phyloP scores from a whole-genome alignment of 2,113 vertebrate genomes.

The Ranitomeya variabilis region DNA sequence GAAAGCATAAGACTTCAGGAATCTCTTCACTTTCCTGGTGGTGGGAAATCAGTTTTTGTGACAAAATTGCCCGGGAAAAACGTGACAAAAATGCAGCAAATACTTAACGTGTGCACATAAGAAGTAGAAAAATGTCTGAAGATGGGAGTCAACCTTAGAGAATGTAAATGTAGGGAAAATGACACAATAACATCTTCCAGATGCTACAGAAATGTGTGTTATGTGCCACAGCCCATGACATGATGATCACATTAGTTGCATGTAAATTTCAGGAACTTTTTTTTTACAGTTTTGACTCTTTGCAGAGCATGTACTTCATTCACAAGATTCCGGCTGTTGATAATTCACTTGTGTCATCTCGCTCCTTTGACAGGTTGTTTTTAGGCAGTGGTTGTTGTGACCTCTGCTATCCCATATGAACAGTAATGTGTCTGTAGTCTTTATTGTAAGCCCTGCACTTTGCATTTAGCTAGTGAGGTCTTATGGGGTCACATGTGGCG shows the following conservation, averaged over 20 bases:
- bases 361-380: neutral
- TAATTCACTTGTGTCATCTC: neutral
- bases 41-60: too few relatives aligned
- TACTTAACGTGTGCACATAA: too few relatives aligned
- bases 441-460: neutral
- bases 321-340: neutral
- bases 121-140: neutral
- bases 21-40: too few relatives aligned
- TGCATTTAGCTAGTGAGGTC: constrained; percentile 13
- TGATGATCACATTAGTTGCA: constrained; percentile 8
- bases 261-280: neutral
- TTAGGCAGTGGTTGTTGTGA: neutral
- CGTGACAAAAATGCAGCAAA: too few relatives aligned
- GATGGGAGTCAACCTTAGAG: neutral
- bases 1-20: too few relatives aligned
- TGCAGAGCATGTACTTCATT: neutral
- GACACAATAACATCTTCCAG: neutral
- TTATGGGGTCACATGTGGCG: constrained; percentile 23
- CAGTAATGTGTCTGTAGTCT: constrained; percentile 7
- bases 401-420: neutral
- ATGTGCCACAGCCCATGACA: neutral
- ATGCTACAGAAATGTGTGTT: neutral
- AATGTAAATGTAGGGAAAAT: neutral
- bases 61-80: too few relatives aligned
- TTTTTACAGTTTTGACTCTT: neutral